Evolutionary conservation across 1,140 invertebrate species (phyloP), one percentile per base, ranked within the genome.

Genomic region (Drosophila jambulina): DNA sequence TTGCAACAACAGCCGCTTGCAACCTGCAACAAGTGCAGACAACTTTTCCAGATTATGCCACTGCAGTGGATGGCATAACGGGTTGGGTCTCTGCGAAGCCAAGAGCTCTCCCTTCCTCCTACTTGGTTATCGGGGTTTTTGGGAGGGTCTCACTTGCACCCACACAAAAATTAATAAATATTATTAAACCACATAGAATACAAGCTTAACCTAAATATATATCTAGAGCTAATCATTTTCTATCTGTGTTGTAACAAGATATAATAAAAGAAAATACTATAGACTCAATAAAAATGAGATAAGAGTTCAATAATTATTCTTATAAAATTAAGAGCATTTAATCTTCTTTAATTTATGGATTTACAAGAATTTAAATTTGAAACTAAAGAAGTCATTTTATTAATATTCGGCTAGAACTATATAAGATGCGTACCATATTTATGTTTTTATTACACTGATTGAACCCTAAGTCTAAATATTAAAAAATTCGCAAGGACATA

Each of bases 11-110:
- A 45, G 29, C 54, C 53, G 29, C 21, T 57, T 23, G 42, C 43
- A 72, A 51, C 69, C 78, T 61, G 84, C 78, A 84, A 88, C 84
- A 88, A 88, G 84, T 88, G 84, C 80, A 78, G 46, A n/a, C 77
- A 85, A 69, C 51, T 68, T 75, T 75, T 75, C 40, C 71, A 56
- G 67, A 71, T 60, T 59, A 74, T 71, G 46, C 65, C 67, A 72
- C 53, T 43, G 65, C 43, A 23, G 36, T 72, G 27, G 64, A 70
- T 51, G 69, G 71, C 70, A 49, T 75, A 75, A 75, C 71, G 70
- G 71, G 70, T 75, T 75, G 71, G 56, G 67, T 49, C 34, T 72
- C 21, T 9, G 13, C 38, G 7, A 23, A 49, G 62, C 68, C 63
- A 45, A 70, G 21, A 27, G 40, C 23, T 32, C 27, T 48, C 5